Conservation (phyloP, 1,140 invertebrate genomes). For the Aphelenchoides fujianensis region DNA sequence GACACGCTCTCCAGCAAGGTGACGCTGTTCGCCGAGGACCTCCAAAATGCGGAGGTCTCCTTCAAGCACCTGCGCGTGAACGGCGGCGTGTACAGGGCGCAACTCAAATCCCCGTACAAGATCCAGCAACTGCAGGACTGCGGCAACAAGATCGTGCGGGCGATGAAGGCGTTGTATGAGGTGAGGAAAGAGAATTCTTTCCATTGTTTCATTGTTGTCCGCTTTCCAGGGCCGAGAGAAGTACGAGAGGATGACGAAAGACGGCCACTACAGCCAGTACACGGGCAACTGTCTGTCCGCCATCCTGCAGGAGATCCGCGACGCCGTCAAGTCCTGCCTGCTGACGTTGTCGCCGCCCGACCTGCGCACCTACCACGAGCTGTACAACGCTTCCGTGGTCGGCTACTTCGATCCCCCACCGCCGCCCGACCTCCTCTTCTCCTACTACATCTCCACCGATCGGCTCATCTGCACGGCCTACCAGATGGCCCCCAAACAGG, state of each 20-base stretch:
- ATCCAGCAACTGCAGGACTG: conserved; percentile 24
- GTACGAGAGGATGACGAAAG: not conserved
- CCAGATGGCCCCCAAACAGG: conserved; percentile 12
- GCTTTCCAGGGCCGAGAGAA: conserved; percentile 12
- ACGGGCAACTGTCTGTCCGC: not conserved
- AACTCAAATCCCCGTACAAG: not conserved
- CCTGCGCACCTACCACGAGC: conserved; percentile 10
- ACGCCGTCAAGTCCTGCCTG: not conserved
- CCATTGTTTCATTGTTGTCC: no score
- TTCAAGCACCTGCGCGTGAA: conserved; percentile 16
- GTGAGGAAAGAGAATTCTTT: not conserved
- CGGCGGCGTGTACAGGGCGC: conserved; percentile 5
- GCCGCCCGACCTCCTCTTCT: conserved; percentile 13
- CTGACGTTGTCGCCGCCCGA: not conserved
- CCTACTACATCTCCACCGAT: conserved; percentile 18
- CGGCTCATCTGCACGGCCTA: conserved; percentile 13
- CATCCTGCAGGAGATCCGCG: not conserved
- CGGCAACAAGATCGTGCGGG: not conserved
- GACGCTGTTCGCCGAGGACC: conserved; percentile 5
- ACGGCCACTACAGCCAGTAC: not conserved
- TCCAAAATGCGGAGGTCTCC: conserved; percentile 7
- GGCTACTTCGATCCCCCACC: conserved; percentile 15
- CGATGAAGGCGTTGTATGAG: not conserved
- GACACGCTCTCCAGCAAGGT: conserved; percentile 11
- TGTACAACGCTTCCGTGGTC: conserved; percentile 1